phyloP scores from a whole-genome alignment of 2,888 invertebrate genomes.

The Drosophila multiciliata region DNA sequence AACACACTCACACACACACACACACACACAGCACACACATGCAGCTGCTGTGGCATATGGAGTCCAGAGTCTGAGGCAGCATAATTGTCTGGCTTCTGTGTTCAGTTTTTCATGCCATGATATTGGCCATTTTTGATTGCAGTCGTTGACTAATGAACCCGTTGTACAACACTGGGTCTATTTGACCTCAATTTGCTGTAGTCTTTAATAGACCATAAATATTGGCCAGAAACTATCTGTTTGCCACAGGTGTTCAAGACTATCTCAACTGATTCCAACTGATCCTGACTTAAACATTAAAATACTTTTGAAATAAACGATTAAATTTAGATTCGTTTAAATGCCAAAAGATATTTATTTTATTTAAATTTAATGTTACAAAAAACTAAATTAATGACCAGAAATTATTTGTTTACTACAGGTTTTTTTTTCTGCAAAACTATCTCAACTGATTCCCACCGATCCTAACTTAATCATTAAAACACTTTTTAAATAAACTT shows the following conservation, averaged over 20 bases:
- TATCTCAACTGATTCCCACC: neutral
- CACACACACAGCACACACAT: constrained; percentile 19
- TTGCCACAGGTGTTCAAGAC: neutral
- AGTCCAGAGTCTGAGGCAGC: constrained; percentile 29
- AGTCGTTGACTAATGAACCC: constrained; percentile 73
- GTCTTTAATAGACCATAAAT: constrained; percentile 19
- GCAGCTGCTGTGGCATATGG: constrained; percentile 11
- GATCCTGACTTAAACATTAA: neutral
- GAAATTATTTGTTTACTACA: neutral
- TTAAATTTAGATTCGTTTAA: neutral
- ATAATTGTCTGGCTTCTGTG: constrained; percentile 56
- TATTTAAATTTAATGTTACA: too few species aligned
- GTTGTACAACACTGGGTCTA: constrained; percentile 22
- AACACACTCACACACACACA: constrained; percentile 30
- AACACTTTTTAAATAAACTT: neutral
- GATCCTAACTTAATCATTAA: neutral
- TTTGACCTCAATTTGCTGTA: constrained; percentile 35
- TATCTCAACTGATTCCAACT: too few species aligned
- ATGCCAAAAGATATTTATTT: too few species aligned
- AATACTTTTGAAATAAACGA: neutral
- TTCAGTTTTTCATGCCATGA: constrained; percentile 46
- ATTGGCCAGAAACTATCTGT: neutral
- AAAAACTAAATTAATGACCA: too few species aligned
- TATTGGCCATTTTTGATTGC: constrained; percentile 55
- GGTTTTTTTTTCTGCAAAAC: too few species aligned